phyloP scores from a whole-genome alignment of 2,113 vertebrate species.

The Melanerpes aurifrons region DNA sequence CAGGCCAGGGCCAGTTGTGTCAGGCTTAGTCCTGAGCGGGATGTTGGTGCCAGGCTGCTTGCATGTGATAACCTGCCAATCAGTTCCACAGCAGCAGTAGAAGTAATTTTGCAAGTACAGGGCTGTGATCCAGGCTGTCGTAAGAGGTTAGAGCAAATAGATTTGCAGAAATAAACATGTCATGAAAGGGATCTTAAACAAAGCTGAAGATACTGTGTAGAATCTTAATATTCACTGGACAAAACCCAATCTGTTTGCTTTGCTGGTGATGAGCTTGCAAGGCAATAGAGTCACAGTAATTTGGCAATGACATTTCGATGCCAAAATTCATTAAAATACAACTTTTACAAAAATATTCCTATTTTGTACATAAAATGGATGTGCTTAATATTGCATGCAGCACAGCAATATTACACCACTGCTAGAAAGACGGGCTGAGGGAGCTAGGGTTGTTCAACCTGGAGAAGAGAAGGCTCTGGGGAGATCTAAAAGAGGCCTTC shows the following conservation, averaged over 20 bases:
- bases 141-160: constrained; percentile 25
- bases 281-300: not conserved
- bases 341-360: not conserved
- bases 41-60: not conserved
- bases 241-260: not conserved
- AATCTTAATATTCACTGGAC: not conserved
- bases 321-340: not conserved
- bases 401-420: not conserved
- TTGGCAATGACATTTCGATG: not conserved
- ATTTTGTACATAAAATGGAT: not conserved
- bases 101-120: not conserved
- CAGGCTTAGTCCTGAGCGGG: not conserved
- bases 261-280: not conserved
- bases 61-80: not conserved
- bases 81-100: not conserved
- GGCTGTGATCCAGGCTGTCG: not conserved
- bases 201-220: not conserved
- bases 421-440: no score
- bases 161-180: not conserved
- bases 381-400: not conserved
- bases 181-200: not conserved
- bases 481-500: no score
- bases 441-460: no score
- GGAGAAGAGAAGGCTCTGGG: no score
- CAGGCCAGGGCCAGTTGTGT: not conserved